Conservation (phyloP, 2,888 invertebrate species). For the Ephialtes manifestator region DNA sequence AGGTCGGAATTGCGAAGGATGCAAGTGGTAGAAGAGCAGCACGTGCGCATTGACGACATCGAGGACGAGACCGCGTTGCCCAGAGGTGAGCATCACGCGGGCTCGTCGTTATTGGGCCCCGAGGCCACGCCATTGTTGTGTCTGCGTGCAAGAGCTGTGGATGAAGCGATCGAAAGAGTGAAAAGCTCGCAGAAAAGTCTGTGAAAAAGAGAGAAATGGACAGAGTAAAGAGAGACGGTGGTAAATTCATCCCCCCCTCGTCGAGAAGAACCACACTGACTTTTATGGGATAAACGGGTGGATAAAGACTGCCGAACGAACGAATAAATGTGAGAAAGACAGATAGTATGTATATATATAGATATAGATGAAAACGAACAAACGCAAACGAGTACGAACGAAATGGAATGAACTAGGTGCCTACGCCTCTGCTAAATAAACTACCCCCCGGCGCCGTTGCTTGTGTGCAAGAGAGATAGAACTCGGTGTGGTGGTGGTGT, state of each 20-base stretch:
- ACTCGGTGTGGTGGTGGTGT: constrained; percentile 71
- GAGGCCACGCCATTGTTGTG: constrained; percentile 83
- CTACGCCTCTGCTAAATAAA: constrained; percentile 85
- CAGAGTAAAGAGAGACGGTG: constrained; percentile 53
- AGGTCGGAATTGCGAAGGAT: constrained; percentile 10
- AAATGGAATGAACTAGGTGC: constrained; percentile 72
- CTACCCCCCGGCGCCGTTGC: constrained; percentile 76
- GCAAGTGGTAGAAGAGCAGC: constrained; percentile 34
- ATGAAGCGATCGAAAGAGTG: constrained; percentile 73
- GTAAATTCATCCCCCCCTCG: constrained; percentile 20
- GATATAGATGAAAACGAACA: constrained; percentile 27
- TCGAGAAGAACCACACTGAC: constrained; percentile 44
- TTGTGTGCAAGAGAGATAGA: constrained; percentile 61
- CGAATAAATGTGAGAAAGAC: constrained; percentile 41
- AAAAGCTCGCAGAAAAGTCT: constrained; percentile 63
- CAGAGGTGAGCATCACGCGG: constrained; percentile 72
- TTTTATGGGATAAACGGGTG: constrained; percentile 52
- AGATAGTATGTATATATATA: constrained; percentile 6
- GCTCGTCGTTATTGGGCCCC: constrained; percentile 83
- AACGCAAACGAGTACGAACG: constrained; percentile 58
- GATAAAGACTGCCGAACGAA: constrained; percentile 53
- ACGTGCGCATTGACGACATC: constrained; percentile 54
- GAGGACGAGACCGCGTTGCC: constrained; percentile 69
- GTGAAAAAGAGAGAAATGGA: constrained; percentile 47
- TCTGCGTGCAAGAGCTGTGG: constrained; percentile 80